A percentile compares a stretch with the other conserved stretches of the same genome.
phyloP scores from a whole-genome alignment of 2,888 invertebrate species.

The Kryphioiulus occultus region DNA sequence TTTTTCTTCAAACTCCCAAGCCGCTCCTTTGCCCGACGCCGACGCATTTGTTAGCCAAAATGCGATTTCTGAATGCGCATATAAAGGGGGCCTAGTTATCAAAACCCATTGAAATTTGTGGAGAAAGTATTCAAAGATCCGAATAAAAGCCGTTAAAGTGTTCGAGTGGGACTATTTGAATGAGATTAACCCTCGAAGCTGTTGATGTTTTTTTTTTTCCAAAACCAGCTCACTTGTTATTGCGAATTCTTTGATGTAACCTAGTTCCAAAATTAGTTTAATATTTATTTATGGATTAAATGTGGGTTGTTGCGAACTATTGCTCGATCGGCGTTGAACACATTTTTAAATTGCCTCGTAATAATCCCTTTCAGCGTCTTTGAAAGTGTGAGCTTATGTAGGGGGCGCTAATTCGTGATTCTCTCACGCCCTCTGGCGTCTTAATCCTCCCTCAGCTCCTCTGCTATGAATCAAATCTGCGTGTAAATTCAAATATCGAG shows the following conservation, averaged over 20 bases:
- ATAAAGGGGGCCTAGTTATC: constrained; percentile 14
- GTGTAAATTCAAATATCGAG: neutral
- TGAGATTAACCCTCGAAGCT: neutral
- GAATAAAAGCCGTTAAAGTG: constrained; percentile 8
- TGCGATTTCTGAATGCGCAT: neutral
- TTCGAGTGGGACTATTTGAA: neutral
- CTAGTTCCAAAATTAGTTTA: constrained; percentile 19
- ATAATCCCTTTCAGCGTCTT: neutral
- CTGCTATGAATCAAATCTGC: neutral
- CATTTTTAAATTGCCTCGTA: neutral
- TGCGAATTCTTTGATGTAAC: constrained; percentile 18
- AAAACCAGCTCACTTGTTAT: constrained; percentile 1
- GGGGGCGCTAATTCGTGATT: constrained; percentile 18
- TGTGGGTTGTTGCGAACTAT: neutral
- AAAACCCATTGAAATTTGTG: neutral
- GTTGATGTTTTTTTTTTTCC: neutral
- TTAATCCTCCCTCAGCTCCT: neutral
- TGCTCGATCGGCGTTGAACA: neutral
- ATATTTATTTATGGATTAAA: constrained; percentile 35
- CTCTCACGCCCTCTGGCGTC: constrained; percentile 6
- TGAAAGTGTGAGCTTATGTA: constrained; percentile 8
- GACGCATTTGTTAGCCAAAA: neutral
- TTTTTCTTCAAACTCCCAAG: neutral
- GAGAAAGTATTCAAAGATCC: neutral
- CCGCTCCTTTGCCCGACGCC: neutral